Evolutionary conservation across 2,888 invertebrate species (phyloP).

Genomic region (Drosophila flavopinicola): DNA sequence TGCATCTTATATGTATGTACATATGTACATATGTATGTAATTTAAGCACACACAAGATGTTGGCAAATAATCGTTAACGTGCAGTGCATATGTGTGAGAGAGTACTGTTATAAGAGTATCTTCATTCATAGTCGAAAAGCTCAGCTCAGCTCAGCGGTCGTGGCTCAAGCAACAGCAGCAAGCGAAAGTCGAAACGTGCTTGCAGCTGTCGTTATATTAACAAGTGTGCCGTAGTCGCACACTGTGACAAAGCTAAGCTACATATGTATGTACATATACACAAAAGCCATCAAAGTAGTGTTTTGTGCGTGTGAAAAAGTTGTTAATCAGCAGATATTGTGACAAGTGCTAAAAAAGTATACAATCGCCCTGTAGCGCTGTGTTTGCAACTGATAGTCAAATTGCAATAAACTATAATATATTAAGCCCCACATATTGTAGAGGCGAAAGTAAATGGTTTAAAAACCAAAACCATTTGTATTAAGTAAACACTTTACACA

Average conservation of each 20-base stretch:
- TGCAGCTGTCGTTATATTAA: constrained; percentile 25
- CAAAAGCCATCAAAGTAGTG: too few species aligned
- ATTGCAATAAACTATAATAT: too few species aligned
- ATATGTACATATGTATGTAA: constrained; percentile 25
- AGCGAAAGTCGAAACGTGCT: constrained; percentile 47
- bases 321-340: too few species aligned
- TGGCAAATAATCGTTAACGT: constrained; percentile 36
- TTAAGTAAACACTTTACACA: background rate
- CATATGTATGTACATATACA: too few species aligned
- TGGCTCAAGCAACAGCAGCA: constrained; percentile 17
- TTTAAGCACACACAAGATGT: constrained; percentile 27
- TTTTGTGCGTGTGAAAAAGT: background rate
- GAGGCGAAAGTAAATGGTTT: too few species aligned
- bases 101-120: constrained; percentile 20
- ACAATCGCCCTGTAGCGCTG: too few species aligned
- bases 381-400: too few species aligned
- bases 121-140: constrained; percentile 41
- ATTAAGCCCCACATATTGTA: too few species aligned
- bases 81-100: background rate
- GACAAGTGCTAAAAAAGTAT: too few species aligned
- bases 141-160: constrained; percentile 18
- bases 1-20: constrained; percentile 26
- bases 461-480: too few species aligned
- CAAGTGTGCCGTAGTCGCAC: constrained; percentile 42
- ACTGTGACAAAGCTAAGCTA: constrained; percentile 32